These are phyloP conservation scores for Aphidius ervi DNA, from an alignment of 1,140 invertebrate species.

Conservation along the genomic window DNA sequence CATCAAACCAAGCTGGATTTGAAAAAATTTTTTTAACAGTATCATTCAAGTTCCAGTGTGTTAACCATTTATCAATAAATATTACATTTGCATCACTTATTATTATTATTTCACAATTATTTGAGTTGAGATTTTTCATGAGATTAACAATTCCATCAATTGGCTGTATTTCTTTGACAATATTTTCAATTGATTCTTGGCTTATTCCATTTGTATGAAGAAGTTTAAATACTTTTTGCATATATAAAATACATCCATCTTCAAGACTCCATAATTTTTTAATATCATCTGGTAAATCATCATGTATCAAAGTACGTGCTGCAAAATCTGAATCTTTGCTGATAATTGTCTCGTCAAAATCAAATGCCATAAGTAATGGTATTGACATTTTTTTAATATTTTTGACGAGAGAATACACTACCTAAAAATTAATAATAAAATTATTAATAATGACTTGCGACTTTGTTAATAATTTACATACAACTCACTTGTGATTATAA, in stretches of 20 bases:
- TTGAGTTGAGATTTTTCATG: conserved; percentile 53
- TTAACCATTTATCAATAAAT: conserved; percentile 68
- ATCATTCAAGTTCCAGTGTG: conserved; percentile 53
- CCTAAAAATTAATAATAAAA: too few relatives aligned
- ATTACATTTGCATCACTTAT: conserved; percentile 77
- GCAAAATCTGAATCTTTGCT: conserved; percentile 71
- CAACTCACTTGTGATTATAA: too few relatives aligned
- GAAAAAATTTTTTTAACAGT: conserved; percentile 64
- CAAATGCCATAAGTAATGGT: conserved; percentile 61
- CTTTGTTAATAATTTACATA: too few relatives aligned
- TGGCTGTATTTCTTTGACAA: conserved; percentile 58
- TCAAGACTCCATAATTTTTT: conserved; percentile 53
- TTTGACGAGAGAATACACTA: too few relatives aligned
- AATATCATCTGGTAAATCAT: conserved; percentile 53
- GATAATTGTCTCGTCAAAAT: conserved; percentile 82
- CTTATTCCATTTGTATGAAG: conserved; percentile 57
- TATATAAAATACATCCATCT: conserved; percentile 69
- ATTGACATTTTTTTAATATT: conserved; percentile 30
- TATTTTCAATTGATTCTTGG: conserved; percentile 49
- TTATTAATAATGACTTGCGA: too few relatives aligned
- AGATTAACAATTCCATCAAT: conserved; percentile 62
- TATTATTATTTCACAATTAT: conserved; percentile 66
- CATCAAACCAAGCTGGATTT: conserved; percentile 69
- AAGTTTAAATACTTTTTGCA: conserved; percentile 68
- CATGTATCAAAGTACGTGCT: conserved; percentile 58